Base-by-base conservation (phyloP, 2,888 invertebrate genomes). In the Mechanitis mazaeus region DNA sequence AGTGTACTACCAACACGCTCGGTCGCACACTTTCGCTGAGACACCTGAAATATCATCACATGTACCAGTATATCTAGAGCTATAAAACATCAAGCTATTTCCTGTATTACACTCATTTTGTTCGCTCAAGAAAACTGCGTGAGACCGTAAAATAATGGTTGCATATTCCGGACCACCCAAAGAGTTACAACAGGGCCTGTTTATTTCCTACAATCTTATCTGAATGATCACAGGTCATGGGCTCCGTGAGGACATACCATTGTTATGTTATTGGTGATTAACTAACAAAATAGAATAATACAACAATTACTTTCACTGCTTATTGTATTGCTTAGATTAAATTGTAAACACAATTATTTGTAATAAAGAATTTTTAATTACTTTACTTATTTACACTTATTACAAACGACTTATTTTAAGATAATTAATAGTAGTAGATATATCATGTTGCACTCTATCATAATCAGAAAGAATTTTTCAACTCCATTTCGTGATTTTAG, bases 1-100 rank as follows among this genome's bases (percentile, higher is more conserved):
- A 31, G 9, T 6, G 50, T 28, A 5, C 6, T 35, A 9, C 42
- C 74, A 77, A 72, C 68, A 72, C 68, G 67, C 66, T 71, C 69
- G 69, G 79, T 83, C 85, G 79, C 83, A 84, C 83, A 87, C 87
- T 89, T 88, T 88, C 87, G 83, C 87, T 82, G 83, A 85, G 87
- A 87, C 85, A 84, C 82, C 84, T 81, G 79, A 79, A 81, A 79
- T 80, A 83, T 74, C 76, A 56, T 56, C 47, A 50, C 55, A 42
- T 9, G 46, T 42, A 62, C 56, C 56, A 31, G 38, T 56, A 45
- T 45, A 56, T 38, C 33, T 59, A 54, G 63, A 63, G 31, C 59
- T 63, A 46, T 55, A 50, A 56, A 56, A 54, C 31, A 20, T 45
- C 50, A 47, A 50, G 54, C 55, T 33, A 55, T 64, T 61, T 58